phyloP scores from a whole-genome alignment of 2,888 invertebrate genomes.

The Oscheius sp. region DNA sequence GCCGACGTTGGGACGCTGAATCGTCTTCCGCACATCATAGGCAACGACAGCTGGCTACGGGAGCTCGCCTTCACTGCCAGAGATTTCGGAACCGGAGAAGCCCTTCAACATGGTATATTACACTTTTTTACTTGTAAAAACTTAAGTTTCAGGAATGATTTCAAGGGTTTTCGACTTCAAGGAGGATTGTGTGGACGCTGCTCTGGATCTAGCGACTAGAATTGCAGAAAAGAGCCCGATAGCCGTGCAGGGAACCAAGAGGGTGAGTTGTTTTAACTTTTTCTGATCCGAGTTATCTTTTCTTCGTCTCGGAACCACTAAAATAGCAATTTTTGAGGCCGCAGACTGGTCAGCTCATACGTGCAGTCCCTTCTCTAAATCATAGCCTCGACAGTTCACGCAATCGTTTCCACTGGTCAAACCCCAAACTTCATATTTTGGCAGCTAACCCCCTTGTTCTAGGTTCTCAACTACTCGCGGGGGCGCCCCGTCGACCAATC shows the following conservation, averaged over 20 bases:
- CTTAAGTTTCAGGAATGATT: constrained; percentile 37
- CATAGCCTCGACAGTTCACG: no score
- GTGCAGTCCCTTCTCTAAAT: no score
- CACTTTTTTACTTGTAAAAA: neutral
- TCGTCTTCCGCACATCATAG: constrained; percentile 88
- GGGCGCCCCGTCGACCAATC: constrained; percentile 89
- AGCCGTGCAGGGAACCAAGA: constrained; percentile 91
- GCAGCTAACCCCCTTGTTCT: neutral
- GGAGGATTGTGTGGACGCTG: constrained; percentile 40
- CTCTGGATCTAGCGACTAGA: constrained; percentile 80
- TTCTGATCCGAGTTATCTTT: neutral
- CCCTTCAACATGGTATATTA: constrained; percentile 52
- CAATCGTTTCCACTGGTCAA: neutral
- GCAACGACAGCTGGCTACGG: constrained; percentile 86
- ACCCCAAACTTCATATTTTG: no score
- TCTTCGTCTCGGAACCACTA: neutral
- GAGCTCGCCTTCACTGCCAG: constrained; percentile 90
- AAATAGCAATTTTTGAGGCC: no score
- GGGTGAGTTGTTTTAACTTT: constrained; percentile 73
- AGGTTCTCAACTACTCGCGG: constrained; percentile 83
- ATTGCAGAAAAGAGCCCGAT: constrained; percentile 93
- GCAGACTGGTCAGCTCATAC: no score
- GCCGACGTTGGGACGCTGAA: constrained; percentile 95
- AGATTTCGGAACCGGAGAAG: constrained; percentile 80
- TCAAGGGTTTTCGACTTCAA: constrained; percentile 43